These are phyloP conservation scores for Cinclus cinclus DNA, from an alignment of 2,113 vertebrate genomes.

Conservation along the genomic window DNA sequence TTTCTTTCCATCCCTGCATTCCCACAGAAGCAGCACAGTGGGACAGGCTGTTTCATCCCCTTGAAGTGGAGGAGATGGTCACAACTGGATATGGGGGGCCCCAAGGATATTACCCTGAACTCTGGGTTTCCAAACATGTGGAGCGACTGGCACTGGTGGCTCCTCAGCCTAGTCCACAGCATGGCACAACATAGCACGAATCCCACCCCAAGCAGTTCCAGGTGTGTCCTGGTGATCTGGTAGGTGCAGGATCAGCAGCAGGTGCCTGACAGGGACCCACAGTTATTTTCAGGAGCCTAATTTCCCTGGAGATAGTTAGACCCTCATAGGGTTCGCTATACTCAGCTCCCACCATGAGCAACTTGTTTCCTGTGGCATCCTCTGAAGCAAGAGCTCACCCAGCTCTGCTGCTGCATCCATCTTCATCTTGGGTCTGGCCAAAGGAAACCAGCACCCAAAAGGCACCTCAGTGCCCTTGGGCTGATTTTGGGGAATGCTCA, in stretches of 20 bases:
- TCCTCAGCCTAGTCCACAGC: fast-evolving
- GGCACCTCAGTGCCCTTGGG: not conserved
- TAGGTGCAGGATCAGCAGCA: not conserved
- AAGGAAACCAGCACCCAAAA: not conserved
- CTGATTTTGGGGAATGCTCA: not conserved
- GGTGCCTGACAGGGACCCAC: not conserved
- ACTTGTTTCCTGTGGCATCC: not conserved
- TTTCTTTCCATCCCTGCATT: not conserved
- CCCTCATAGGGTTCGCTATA: fast-evolving
- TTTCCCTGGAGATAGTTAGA: not conserved
- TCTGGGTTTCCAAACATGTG: fast-evolving
- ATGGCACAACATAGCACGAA: fast-evolving
- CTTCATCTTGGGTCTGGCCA: fast-evolving
- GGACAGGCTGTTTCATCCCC: fast-evolving
- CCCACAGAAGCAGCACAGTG: not conserved
- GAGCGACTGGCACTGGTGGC: not conserved
- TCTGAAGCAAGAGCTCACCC: fast-evolving
- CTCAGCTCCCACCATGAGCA: not conserved
- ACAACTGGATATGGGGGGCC: not conserved
- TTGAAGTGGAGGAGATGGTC: too few relatives aligned
- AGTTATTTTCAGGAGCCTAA: not conserved
- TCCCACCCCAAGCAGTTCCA: not conserved
- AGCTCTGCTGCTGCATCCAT: too few relatives aligned
- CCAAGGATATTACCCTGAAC: not conserved
- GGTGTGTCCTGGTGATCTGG: not conserved